phyloP scores from a whole-genome alignment of 1,140 invertebrate genomes.

The Anoplophora glabripennis region DNA sequence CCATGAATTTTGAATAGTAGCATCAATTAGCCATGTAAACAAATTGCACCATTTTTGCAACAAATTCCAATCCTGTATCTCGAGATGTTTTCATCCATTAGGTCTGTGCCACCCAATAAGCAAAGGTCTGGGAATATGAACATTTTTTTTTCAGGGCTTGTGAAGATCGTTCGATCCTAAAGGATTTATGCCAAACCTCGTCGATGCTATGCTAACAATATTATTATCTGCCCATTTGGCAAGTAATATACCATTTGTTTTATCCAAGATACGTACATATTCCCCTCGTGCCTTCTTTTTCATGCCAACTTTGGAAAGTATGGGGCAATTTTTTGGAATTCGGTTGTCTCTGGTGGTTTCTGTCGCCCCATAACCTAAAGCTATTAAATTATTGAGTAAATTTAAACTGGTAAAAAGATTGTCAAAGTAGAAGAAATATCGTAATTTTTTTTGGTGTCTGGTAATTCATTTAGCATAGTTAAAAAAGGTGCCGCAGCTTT shows the following conservation, averaged over 20 bases:
- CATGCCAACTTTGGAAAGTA: constrained; percentile 2
- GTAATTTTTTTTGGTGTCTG: constrained; percentile 4
- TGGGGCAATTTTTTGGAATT: constrained; percentile 17
- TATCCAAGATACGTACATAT: too few relatives aligned
- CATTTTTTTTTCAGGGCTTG: constrained; percentile 46
- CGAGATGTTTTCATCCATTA: constrained; percentile 46
- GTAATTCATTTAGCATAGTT: constrained; percentile 26
- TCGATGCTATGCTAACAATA: constrained; percentile 36
- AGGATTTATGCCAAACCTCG: constrained; percentile 29
- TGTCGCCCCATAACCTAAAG: constrained; percentile 13
- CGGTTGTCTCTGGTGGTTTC: constrained; percentile 23
- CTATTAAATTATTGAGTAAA: constrained; percentile 26
- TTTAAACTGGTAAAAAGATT: constrained; percentile 34
- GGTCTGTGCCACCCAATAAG: constrained; percentile 43
- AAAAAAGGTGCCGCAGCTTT: constrained; percentile 21
- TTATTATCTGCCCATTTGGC: constrained; percentile 38
- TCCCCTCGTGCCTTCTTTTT: neutral
- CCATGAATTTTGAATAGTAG: too few relatives aligned
- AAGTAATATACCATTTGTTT: constrained; percentile 25
- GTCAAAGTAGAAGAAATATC: constrained; percentile 32
- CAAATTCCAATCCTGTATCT: constrained; percentile 47
- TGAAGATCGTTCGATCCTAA: constrained; percentile 41
- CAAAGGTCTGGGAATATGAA: constrained; percentile 41
- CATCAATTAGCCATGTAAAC: too few relatives aligned
- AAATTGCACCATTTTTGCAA: too few relatives aligned